Base-by-base conservation (phyloP, 2,888 invertebrate genomes). In the Galeopsomyia nigrocyanea region DNA sequence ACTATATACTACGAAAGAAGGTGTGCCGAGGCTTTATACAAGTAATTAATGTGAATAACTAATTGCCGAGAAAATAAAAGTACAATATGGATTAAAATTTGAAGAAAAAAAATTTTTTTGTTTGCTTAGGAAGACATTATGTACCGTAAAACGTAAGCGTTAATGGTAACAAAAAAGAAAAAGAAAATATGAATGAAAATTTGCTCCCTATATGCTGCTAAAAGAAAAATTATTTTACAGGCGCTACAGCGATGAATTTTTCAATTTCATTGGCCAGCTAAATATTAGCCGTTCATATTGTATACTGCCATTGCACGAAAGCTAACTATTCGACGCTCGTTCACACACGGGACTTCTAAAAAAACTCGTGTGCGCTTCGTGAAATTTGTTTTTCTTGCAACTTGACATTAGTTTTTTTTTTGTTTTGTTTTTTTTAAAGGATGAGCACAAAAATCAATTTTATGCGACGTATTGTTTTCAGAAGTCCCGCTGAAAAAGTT, bases 311-410 rank as follows among this genome's bases (percentile, higher is more conserved):
- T 77, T 77, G 79, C 82, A 82, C 80, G 77, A 77, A 79, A 76
- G 76, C 78, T 78, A 80, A 78, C 79, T 80, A 80, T 79, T 80
- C 77, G 56, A 9, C 39, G 7, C 39, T 78, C 77, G 75, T 78
- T 50, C 57, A 61, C 71, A 76, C 78, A 78, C 77, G 79, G 81
- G 80, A 79, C 82, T 82, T 81, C 82, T 80, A 81, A 82, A 9
- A 31, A 82, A 81, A 67, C 21, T 76, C 51, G 49, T 77, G 77
- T 78, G 76, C 77, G 75, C 69, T 73, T 75, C 21, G 7, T 39
- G 2, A 39, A 39, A 39, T 39, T 39, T 39, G 39, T 39, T 39
- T 26, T 56, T 31, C 10, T 26, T 26, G 26, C 26, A 26, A 26
- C 39, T 39, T 39, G 39, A 39, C 50, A 61, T 64, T 26, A 39